Conservation (phyloP, 2,888 invertebrate genomes). For the Campaea margaritaria region DNA sequence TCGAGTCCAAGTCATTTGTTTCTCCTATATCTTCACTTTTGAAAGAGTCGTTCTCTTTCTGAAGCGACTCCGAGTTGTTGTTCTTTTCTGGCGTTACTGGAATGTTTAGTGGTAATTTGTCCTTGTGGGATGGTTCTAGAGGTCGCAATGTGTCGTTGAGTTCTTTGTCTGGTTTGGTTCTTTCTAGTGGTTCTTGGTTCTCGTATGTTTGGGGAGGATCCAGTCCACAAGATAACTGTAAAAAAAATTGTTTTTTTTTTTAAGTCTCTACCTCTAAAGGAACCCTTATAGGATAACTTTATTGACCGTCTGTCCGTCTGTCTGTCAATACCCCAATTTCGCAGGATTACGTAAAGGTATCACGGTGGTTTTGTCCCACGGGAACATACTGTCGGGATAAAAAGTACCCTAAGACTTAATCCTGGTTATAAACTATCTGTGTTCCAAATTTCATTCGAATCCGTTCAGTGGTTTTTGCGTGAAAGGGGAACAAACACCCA, state of each 20-base stretch:
- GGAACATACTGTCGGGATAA: no score
- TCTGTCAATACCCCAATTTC: no score
- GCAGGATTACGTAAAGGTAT: no score
- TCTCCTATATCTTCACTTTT: constrained; percentile 70
- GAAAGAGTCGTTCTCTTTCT: constrained; percentile 63
- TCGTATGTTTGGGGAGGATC: constrained; percentile 75
- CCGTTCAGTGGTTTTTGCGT: no score
- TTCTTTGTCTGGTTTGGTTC: constrained; percentile 68
- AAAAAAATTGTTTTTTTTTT: constrained; percentile 13
- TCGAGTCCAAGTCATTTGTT: constrained; percentile 65
- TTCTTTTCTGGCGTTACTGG: constrained; percentile 67
- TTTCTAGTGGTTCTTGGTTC: constrained; percentile 71
- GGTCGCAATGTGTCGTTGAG: constrained; percentile 68
- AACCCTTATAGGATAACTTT: no score
- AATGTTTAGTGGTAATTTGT: constrained; percentile 62
- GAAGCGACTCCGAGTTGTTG: constrained; percentile 60
- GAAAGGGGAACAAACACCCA: no score
- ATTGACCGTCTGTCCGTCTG: no score
- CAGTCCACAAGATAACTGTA: constrained; percentile 72
- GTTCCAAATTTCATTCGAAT: no score
- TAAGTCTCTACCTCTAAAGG: no score
- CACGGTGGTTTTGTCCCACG: no score
- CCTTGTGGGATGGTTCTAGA: constrained; percentile 57
- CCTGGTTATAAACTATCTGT: no score
- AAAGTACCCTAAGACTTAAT: no score